Conservation (phyloP, 2,888 invertebrate species). For the Molanna angustata region DNA sequence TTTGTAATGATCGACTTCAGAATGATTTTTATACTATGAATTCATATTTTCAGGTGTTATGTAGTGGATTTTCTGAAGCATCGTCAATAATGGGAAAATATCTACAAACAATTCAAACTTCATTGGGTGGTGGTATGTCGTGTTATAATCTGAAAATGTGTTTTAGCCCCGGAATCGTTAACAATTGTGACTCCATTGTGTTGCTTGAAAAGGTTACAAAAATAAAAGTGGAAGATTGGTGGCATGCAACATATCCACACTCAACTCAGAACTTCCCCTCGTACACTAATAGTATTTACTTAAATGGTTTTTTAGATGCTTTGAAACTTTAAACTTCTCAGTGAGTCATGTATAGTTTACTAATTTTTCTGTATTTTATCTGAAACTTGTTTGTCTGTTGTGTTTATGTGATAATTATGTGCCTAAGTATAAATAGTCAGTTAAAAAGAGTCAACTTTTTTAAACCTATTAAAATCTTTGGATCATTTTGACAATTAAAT, state of each 20-base stretch:
- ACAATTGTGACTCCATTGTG: conserved; percentile 42
- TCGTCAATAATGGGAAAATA: conserved; percentile 50
- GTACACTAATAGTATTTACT: conserved; percentile 3
- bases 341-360: too few relatives aligned
- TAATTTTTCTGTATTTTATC: too few relatives aligned
- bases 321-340: too few relatives aligned
- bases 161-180: conserved; percentile 48
- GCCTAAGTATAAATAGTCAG: too few relatives aligned
- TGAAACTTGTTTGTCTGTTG: too few relatives aligned
- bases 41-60: conserved; percentile 48
- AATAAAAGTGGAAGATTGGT: conserved; percentile 62
- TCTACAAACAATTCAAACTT: conserved; percentile 45
- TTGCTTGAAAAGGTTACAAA: conserved; percentile 53
- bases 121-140: conserved; percentile 52
- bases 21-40: too few relatives aligned
- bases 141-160: conserved; percentile 53
- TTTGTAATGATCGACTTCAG: too few relatives aligned
- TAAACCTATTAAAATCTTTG: too few relatives aligned
- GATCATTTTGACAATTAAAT: too few relatives aligned
- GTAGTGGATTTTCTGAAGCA: conserved; percentile 45
- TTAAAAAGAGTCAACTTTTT: too few relatives aligned
- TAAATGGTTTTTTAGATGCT: neutral
- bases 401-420: too few relatives aligned
- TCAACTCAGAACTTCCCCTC: conserved; percentile 32
- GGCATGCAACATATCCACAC: conserved; percentile 57